Base-by-base conservation (phyloP, 2,888 invertebrate species). In the Criorhina ranunculi region DNA sequence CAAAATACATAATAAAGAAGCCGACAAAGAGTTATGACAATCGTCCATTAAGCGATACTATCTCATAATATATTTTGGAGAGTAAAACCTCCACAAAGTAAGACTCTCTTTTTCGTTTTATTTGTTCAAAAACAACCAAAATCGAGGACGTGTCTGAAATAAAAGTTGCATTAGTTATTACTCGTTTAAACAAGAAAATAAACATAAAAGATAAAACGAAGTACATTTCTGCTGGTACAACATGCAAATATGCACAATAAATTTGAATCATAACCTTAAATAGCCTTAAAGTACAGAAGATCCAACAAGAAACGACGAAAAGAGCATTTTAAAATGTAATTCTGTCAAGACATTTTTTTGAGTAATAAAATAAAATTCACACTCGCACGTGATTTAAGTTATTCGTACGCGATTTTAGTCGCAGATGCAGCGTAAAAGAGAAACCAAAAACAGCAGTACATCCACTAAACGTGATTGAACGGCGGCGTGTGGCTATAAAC, bases 311-410 rank as follows among this genome's bases (percentile, higher is more conserved):
- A 57, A 19, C 51, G 1, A 15, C 51, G 1, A 15, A 17, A 4
- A 24, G 24, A 4, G 24, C 49, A 1, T 1, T 46, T 17, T 31
- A 6, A 46, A 64, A 40, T 55, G 33, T 31, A 31, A 24, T 57
- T 53, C n/a, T 57, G 31, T 33, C 53, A 15, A 35, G 4, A 4
- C 4, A 24, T 3, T 4, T 3, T 5, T 42, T 59, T 53, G 37
- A 11, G 33, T 9, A 49, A 33, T 62, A 17, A 62, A 69, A 46
- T 62, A 31, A 55, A 59, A 66, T 60, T 44, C 46, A 33, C 24
- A 77, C 42, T 70, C 51, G 44, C 64, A 66, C 70, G 81, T 82
- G 76, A 66, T 66, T 64, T n/a, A 19, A 35, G 11, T 12, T 1
- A 57, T 17, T 17, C 12, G 29, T 60, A 53, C 37, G 49, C 40